These are phyloP conservation scores for Heterodera filipjevi DNA, from an alignment of 2,888 invertebrate genomes.

Conservation along the genomic window DNA sequence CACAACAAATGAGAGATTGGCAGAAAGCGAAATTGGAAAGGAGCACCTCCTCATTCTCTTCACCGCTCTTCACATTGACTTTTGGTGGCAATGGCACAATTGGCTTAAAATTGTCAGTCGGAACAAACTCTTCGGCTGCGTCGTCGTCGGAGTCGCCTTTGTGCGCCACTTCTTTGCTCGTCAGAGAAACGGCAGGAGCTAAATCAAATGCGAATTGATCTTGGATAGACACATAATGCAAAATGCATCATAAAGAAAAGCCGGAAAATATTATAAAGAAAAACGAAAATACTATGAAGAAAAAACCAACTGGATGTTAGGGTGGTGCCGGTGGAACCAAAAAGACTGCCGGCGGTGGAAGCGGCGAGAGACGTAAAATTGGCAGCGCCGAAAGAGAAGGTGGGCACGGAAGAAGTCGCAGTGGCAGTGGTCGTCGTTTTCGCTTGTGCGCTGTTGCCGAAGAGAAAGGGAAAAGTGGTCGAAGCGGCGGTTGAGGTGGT, in stretches of 20 bases:
- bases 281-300: no score
- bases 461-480: neutral
- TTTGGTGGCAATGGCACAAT: conserved; percentile 22
- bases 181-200: neutral
- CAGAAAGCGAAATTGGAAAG: neutral
- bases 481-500: neutral
- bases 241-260: no score
- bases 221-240: no score
- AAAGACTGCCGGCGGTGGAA: neutral
- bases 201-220: neutral
- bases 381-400: neutral
- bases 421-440: neutral
- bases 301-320: neutral
- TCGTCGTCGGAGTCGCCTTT: conserved; percentile 18
- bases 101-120: conserved; percentile 17
- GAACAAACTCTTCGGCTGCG: conserved; percentile 23
- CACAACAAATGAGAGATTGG: neutral
- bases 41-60: conserved; percentile 23
- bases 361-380: neutral
- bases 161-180: neutral
- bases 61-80: conserved; percentile 22
- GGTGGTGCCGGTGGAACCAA: neutral
- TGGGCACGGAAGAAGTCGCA: neutral
- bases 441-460: neutral
- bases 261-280: no score